A percentile compares a stretch with the other conserved stretches of the same genome.
phyloP scores from a whole-genome alignment of 2,113 vertebrate genomes.

The Antechinus flavipes region DNA sequence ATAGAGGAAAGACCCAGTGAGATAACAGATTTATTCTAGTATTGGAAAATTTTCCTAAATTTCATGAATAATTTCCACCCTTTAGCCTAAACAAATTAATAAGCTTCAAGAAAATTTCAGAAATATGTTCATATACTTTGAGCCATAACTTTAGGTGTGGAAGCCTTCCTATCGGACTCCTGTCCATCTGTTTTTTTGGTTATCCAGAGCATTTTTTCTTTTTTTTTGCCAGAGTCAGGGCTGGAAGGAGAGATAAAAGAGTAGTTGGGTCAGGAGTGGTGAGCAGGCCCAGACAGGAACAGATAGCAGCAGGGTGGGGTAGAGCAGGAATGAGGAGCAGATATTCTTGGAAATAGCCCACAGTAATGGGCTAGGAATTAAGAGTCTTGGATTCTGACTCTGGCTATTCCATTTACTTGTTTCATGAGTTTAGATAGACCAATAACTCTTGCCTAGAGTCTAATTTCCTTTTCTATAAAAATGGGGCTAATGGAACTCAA shows the following conservation, averaged over 20 bases:
- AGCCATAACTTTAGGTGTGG: background rate
- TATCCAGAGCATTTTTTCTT: background rate
- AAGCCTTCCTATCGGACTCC: background rate
- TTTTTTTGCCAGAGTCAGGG: background rate
- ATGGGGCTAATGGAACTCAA: background rate
- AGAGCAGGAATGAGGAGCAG: background rate
- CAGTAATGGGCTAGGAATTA: background rate
- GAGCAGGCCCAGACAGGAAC: background rate
- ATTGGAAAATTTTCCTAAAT: background rate
- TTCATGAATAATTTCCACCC: background rate
- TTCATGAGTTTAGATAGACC: background rate
- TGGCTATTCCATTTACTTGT: background rate
- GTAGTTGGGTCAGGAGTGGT: background rate
- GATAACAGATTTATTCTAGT: background rate
- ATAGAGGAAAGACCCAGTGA: background rate
- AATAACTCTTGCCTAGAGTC: background rate
- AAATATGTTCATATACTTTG: background rate
- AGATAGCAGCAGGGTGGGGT: background rate
- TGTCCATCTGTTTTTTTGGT: background rate
- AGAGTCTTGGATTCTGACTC: background rate
- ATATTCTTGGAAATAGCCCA: conserved; percentile 5
- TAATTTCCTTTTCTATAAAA: background rate
- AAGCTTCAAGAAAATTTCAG: background rate
- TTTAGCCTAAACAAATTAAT: background rate
- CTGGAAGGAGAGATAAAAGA: background rate